phyloP scores from a whole-genome alignment of 2,888 invertebrate species.

The Melinopterus prodromus region DNA sequence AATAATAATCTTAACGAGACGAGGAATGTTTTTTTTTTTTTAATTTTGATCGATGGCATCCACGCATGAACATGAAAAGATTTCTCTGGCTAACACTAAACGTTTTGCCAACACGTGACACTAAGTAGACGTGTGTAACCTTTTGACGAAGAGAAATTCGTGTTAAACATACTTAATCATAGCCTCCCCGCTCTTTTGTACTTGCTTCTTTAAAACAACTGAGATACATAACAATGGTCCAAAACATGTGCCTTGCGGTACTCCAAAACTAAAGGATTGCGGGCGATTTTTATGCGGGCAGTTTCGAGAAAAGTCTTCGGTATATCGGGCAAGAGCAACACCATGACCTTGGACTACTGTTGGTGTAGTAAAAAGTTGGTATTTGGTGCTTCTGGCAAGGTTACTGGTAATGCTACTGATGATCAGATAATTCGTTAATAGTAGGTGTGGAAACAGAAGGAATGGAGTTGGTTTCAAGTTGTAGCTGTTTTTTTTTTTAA shows the following conservation, averaged over 20 bases:
- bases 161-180: neutral
- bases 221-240: neutral
- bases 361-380: neutral
- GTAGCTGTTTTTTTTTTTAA: too few relatives aligned
- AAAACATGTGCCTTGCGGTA: neutral
- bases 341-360: neutral
- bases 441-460: neutral
- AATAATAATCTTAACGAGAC: neutral
- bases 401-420: neutral
- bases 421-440: neutral
- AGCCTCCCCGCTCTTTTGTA: neutral
- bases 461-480: too few relatives aligned
- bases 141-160: neutral
- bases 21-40: neutral
- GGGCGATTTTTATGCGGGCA: neutral
- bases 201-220: neutral
- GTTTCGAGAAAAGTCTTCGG: neutral
- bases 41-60: neutral
- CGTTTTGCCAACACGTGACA: slow-evolving; percentile 4
- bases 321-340: neutral
- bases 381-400: neutral
- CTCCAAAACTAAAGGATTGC: neutral
- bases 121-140: neutral
- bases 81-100: neutral
- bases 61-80: neutral